These are phyloP conservation scores for Aspidiotus destructor DNA, from an alignment of 2,888 invertebrate genomes.

Conservation along the genomic window DNA sequence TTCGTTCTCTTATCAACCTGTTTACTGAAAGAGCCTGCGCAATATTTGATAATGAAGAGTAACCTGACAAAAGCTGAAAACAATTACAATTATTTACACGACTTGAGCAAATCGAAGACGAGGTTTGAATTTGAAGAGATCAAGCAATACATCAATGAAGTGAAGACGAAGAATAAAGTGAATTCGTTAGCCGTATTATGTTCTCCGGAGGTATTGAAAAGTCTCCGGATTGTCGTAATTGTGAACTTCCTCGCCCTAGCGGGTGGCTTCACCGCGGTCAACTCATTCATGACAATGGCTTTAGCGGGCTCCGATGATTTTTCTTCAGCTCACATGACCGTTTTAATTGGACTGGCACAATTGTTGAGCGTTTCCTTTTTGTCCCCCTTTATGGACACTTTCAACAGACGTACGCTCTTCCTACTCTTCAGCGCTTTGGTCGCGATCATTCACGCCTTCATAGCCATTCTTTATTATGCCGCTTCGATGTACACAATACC, in stretches of 20 bases:
- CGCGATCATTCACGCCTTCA: neutral
- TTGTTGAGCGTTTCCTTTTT: neutral
- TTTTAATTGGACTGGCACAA: neutral
- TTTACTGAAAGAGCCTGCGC: slow-evolving; percentile 36
- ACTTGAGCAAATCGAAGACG: no score
- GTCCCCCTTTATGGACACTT: neutral
- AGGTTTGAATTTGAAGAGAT: no score
- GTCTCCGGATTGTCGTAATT: no score
- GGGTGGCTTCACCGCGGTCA: no score
- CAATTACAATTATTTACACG: neutral
- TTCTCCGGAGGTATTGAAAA: no score
- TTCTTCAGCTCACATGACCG: neutral
- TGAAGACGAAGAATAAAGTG: no score
- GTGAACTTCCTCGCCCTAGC: no score
- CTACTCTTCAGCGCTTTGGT: neutral
- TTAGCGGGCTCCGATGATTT: no score
- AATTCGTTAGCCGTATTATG: no score
- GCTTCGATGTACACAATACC: neutral
- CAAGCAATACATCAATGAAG: no score
- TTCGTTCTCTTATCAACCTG: neutral
- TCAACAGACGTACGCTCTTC: neutral
- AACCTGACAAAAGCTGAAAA: slow-evolving; percentile 22
- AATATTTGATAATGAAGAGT: slow-evolving; percentile 34
- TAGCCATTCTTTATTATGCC: neutral
- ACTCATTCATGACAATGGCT: no score